These are phyloP conservation scores for Oscheius sp. DNA, from an alignment of 2,888 invertebrate genomes.

Conservation along the genomic window DNA sequence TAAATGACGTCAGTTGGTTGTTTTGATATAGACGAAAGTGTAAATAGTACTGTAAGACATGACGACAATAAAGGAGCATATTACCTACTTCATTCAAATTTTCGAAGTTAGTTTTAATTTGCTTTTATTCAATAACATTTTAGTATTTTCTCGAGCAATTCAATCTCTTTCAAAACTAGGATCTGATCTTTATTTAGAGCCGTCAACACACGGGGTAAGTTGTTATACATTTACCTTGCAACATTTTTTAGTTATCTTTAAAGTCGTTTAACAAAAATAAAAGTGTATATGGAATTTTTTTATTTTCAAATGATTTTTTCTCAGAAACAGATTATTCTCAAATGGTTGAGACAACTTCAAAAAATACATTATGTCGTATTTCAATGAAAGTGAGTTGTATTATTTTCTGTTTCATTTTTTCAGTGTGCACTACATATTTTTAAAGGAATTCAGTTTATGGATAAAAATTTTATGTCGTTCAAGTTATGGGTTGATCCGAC, in stretches of 20 bases:
- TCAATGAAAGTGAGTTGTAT: constrained; percentile 27
- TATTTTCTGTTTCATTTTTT: not conserved
- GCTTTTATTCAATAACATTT: not conserved
- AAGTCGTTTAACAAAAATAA: constrained; percentile 24
- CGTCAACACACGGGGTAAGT: constrained; percentile 18
- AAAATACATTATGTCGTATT: not conserved
- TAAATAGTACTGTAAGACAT: no score
- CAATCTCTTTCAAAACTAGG: constrained; percentile 11
- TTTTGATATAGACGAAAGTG: no score
- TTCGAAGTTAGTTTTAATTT: constrained; percentile 7
- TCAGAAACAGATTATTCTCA: constrained; percentile 14
- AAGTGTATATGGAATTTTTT: constrained; percentile 30
- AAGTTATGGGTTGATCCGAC: constrained; percentile 23
- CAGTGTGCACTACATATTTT: constrained; percentile 26
- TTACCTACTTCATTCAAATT: constrained; percentile 22
- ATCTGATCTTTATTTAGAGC: constrained; percentile 29
- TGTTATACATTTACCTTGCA: not conserved
- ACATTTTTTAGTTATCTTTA: constrained; percentile 19
- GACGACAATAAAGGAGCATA: constrained; percentile 1
- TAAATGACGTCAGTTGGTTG: no score
- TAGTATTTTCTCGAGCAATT: constrained; percentile 30
- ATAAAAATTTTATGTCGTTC: constrained; percentile 17
- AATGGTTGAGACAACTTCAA: not conserved
- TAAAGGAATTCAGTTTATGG: constrained; percentile 27
- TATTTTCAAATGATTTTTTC: constrained; percentile 30